A percentile compares a stretch with the other conserved stretches of the same genome.
Conservation (phyloP, 2,797 vertebrate genomes). For the Novumbra hubbsi region DNA sequence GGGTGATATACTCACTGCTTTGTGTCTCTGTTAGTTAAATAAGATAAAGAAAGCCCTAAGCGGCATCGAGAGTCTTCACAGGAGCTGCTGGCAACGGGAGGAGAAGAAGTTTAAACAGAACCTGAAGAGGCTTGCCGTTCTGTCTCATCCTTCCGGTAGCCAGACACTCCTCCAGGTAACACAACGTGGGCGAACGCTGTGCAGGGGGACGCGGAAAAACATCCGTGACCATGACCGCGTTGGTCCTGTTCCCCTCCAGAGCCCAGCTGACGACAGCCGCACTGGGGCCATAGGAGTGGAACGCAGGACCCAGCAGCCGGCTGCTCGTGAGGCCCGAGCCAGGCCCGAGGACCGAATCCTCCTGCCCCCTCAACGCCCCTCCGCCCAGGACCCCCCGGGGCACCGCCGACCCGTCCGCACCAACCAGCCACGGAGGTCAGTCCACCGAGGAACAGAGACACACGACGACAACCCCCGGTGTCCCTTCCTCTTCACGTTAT, state of each 20-base stretch:
- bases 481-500: no score
- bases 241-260: background rate
- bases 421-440: constrained; percentile 8
- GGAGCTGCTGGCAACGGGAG: constrained; percentile 40
- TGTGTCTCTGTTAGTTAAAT: constrained; percentile 23
- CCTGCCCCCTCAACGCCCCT: background rate
- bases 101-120: constrained; percentile 32
- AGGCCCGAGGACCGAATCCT: background rate
- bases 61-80: constrained; percentile 29
- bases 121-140: constrained; percentile 26
- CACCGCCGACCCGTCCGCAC: background rate
- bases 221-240: constrained; percentile 13
- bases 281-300: background rate
- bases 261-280: background rate
- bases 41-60: constrained; percentile 39
- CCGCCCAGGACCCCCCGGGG: background rate
- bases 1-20: no score
- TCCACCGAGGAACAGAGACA: background rate
- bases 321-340: no score
- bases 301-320: background rate
- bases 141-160: background rate
- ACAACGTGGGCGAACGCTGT: background rate
- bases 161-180: constrained; percentile 5
- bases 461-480: background rate
- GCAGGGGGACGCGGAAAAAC: constrained; percentile 4